A percentile compares a stretch with the other conserved stretches of the same genome.
Conservation (phyloP, 1,140 invertebrate species). For the Diploscapter pachys region DNA sequence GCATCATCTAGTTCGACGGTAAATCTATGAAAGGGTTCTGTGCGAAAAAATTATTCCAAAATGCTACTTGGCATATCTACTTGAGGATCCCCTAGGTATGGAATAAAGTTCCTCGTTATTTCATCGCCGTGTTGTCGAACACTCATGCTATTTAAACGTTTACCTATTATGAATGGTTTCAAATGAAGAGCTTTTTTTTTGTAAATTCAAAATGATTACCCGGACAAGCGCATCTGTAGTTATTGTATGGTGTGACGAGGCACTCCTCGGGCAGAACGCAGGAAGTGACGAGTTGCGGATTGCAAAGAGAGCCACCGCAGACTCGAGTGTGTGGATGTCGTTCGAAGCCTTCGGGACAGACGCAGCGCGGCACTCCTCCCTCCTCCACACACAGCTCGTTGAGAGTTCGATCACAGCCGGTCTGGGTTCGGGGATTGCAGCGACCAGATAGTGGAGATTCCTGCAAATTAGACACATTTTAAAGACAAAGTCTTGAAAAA, state of each 20-base stretch:
- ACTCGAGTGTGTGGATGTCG: slow-evolving; percentile 54
- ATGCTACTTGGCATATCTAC: too few species aligned
- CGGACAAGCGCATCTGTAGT: slow-evolving; percentile 55
- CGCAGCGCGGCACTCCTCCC: slow-evolving; percentile 41
- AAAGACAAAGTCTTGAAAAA: too few species aligned
- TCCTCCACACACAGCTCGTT: slow-evolving; percentile 52
- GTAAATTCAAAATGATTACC: slow-evolving; percentile 13
- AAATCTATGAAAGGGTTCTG: too few species aligned
- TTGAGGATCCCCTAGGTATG: too few species aligned
- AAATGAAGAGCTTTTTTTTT: too few species aligned
- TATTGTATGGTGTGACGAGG: slow-evolving; percentile 45
- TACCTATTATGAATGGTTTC: too few species aligned
- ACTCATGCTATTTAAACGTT: too few species aligned
- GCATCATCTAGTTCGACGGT: too few species aligned
- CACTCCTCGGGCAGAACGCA: slow-evolving; percentile 55
- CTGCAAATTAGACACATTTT: too few species aligned
- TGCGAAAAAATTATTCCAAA: too few species aligned
- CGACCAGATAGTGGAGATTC: slow-evolving; percentile 1
- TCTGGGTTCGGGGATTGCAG: slow-evolving; percentile 55
- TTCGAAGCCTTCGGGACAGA: slow-evolving; percentile 50
- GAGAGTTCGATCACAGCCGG: slow-evolving; percentile 53
- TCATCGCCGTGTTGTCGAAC: too few species aligned
- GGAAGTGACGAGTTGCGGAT: slow-evolving; percentile 51
- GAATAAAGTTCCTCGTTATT: too few species aligned
- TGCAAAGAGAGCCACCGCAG: slow-evolving; percentile 55